phyloP scores from a whole-genome alignment of 2,888 invertebrate genomes.

The Coenonympha arcania region DNA sequence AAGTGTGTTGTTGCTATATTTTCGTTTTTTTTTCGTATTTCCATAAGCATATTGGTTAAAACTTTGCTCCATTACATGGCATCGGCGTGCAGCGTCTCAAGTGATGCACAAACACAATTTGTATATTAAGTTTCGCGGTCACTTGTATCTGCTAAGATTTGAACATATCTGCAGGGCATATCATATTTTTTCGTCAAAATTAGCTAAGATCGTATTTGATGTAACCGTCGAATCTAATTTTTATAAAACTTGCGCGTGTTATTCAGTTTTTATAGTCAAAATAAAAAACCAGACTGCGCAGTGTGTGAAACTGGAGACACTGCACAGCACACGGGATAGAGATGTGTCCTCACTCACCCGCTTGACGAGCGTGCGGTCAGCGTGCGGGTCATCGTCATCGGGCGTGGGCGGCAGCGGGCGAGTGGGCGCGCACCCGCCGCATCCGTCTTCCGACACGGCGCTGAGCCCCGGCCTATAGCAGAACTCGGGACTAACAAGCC shows the following conservation, averaged over 20 bases:
- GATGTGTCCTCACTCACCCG: constrained; percentile 80
- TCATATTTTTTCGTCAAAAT: no score
- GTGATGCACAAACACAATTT: no score
- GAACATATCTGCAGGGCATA: no score
- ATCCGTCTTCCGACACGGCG: constrained; percentile 69
- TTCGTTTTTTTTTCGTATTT: background rate
- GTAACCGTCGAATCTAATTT: no score
- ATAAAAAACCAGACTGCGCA: no score
- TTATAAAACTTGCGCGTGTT: no score
- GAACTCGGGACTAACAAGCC: constrained; percentile 83
- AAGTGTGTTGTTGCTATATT: background rate
- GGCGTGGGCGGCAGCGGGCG: constrained; percentile 95
- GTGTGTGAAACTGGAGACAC: background rate
- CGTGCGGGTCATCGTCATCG: constrained; percentile 86
- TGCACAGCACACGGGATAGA: background rate
- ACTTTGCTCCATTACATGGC: background rate
- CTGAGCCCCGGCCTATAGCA: constrained; percentile 84
- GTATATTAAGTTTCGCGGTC: no score
- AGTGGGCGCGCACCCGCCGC: constrained; percentile 81
- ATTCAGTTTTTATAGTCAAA: no score
- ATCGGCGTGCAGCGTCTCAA: background rate
- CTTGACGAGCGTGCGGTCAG: constrained; percentile 92
- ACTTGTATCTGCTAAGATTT: no score
- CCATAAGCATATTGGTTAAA: no score
- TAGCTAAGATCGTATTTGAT: no score